Percentiles rank a stretch among this genome's conserved stretches.
Conservation (phyloP, 2,797 vertebrate species). For the Novumbra hubbsi region DNA sequence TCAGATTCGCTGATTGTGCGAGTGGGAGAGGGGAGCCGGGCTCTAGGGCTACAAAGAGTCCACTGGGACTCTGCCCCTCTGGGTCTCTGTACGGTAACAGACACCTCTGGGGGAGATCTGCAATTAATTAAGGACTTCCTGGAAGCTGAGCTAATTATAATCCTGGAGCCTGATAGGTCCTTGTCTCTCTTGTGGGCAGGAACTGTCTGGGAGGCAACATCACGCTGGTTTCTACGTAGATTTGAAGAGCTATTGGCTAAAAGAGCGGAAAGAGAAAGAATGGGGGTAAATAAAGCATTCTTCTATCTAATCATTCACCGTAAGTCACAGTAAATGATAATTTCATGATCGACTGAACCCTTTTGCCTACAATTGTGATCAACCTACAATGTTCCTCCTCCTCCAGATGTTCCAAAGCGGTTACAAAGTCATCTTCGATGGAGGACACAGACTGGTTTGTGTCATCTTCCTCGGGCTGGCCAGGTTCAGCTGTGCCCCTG, state of each 20-base stretch:
- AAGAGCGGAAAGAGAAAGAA: neutral
- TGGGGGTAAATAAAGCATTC: neutral
- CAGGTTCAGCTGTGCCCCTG: constrained; percentile 66
- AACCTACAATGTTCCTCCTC: constrained; percentile 76
- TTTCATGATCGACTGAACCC: neutral
- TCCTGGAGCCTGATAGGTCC: constrained; percentile 76
- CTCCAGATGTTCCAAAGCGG: constrained; percentile 94
- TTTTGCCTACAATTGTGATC: neutral
- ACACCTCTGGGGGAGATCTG: constrained; percentile 66
- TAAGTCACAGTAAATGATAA: neutral
- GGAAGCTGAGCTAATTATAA: constrained; percentile 73
- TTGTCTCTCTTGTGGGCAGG: constrained; percentile 72
- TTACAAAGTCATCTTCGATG: constrained; percentile 98
- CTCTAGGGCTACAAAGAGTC: constrained; percentile 81
- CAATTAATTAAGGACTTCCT: constrained; percentile 73
- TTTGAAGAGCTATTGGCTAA: constrained; percentile 63
- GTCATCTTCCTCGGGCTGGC: constrained; percentile 88
- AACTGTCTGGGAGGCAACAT: constrained; percentile 87
- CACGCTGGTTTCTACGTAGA: constrained; percentile 76
- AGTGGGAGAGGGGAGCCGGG: constrained; percentile 58
- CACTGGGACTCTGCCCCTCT: constrained; percentile 82
- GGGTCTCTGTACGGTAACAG: constrained; percentile 79
- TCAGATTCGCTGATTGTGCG: constrained; percentile 87
- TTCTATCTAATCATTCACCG: neutral
- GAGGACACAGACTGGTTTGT: constrained; percentile 97